A percentile compares a stretch with the other conserved stretches of the same genome.
Conservation (phyloP, 2,113 vertebrate species). For the Motacilla alba region DNA sequence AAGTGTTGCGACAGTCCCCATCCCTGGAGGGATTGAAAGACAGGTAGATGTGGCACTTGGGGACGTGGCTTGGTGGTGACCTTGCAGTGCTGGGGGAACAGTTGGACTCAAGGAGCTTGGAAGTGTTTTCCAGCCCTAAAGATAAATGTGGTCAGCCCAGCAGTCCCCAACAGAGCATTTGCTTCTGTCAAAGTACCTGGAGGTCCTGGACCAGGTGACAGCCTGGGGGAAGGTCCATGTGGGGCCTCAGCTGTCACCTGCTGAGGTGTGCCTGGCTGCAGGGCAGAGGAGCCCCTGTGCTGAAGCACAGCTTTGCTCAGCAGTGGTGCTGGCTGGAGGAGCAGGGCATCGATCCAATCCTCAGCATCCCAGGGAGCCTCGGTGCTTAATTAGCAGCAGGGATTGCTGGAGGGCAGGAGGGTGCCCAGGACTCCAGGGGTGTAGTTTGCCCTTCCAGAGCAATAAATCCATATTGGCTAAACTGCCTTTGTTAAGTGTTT, state of each 20-base stretch:
- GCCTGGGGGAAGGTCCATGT: not conserved
- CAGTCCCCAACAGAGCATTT: not conserved
- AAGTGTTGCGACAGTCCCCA: not conserved
- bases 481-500: not conserved
- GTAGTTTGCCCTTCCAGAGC: slow-evolving; percentile 1
- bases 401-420: slow-evolving; percentile 50
- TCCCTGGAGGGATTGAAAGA: not conserved
- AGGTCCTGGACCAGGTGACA: not conserved
- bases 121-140: not conserved
- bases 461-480: slow-evolving; percentile 58
- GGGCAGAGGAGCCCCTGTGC: not conserved
- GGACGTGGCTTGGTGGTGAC: not conserved
- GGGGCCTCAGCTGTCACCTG: not conserved
- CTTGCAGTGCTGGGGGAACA: not conserved
- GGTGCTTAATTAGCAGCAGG: slow-evolving; percentile 64
- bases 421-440: not conserved
- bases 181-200: not conserved
- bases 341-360: not conserved
- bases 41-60: not conserved
- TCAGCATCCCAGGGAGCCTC: not conserved
- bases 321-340: not conserved
- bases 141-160: not conserved
- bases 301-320: not conserved
- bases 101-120: not conserved
- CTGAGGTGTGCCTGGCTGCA: not conserved